Percentiles rank a stretch among this genome's conserved stretches.
Evolutionary conservation across 2,888 invertebrate species (phyloP).

Genomic region (Prenolepis imparis): DNA sequence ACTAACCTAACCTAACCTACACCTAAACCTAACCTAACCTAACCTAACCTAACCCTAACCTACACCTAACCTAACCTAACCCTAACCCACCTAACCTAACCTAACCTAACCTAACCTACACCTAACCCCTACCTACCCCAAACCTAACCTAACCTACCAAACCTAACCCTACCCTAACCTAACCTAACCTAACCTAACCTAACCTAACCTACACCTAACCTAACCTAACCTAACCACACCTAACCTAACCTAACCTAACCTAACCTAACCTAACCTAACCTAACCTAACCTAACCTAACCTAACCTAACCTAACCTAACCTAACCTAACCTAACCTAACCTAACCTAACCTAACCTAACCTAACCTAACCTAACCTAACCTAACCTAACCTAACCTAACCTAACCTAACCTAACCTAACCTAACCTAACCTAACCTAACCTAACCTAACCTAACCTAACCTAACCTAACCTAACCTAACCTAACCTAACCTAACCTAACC

Average conservation of each 20-base stretch:
- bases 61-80: not conserved
- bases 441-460: constrained; percentile 9
- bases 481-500: constrained; percentile 11
- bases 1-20: constrained; percentile 1
- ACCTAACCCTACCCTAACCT: not conserved
- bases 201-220: constrained; percentile 1
- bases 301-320: not conserved
- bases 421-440: constrained; percentile 10
- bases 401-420: constrained; percentile 11
- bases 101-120: not conserved
- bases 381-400: constrained; percentile 11
- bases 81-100: not conserved
- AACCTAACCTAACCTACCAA: not conserved
- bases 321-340: constrained; percentile 4
- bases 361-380: constrained; percentile 4
- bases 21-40: not conserved
- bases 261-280: not conserved
- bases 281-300: not conserved
- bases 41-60: not conserved
- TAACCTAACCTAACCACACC: not conserved
- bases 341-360: not conserved
- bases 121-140: not conserved
- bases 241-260: not conserved
- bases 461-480: constrained; percentile 14
- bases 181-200: not conserved